Evolutionary conservation across 2,113 vertebrate species (phyloP).

Genomic region (Australoheros scitulus): DNA sequence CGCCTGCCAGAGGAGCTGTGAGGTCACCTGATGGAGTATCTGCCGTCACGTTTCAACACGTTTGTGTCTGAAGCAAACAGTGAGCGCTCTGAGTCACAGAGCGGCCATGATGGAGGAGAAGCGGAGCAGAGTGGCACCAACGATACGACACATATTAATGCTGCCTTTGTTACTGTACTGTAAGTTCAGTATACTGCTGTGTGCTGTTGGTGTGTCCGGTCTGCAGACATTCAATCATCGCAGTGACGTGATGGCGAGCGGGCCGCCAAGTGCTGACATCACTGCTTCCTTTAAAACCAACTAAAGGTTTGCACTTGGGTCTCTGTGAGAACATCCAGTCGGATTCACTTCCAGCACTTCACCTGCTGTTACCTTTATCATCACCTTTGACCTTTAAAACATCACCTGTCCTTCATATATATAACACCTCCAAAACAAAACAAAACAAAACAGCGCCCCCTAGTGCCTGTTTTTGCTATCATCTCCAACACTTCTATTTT

Average conservation of each 20-base stretch:
- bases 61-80: slow-evolving; percentile 2
- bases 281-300: slow-evolving; percentile 3
- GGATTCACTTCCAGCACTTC: not conserved
- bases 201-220: not conserved
- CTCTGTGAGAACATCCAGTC: not conserved
- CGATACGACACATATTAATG: slow-evolving; percentile 47
- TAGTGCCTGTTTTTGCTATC: not conserved
- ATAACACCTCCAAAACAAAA: not conserved
- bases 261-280: slow-evolving; percentile 17
- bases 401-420: not conserved
- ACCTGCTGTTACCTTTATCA: not conserved
- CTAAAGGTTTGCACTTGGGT: not conserved
- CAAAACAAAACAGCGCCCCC: not conserved
- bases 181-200: slow-evolving; percentile 16
- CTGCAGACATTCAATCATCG: slow-evolving; percentile 45
- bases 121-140: slow-evolving; percentile 48
- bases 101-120: slow-evolving; percentile 1
- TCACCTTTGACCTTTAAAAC: not conserved
- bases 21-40: slow-evolving; percentile 21
- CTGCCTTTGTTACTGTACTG: slow-evolving; percentile 61
- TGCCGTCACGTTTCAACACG: slow-evolving; percentile 18
- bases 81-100: not conserved
- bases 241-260: slow-evolving; percentile 7
- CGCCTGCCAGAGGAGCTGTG: not conserved
- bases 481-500: not conserved